phyloP scores from a whole-genome alignment of 2,888 invertebrate genomes.

The Agrenia bidenticulata region DNA sequence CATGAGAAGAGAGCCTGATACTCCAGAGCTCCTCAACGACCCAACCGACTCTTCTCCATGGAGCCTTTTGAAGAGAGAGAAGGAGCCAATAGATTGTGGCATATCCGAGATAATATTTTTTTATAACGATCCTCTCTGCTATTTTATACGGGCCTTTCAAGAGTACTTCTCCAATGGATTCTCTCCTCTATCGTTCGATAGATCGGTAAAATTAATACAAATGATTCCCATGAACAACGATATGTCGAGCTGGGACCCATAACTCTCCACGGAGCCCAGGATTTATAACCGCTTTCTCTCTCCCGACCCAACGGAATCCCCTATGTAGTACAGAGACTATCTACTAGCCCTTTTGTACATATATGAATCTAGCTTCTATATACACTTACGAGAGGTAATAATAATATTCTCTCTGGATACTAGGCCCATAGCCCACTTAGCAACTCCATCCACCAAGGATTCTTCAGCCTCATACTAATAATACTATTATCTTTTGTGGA shows the following conservation, averaged over 20 bases:
- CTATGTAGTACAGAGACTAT: too few species aligned
- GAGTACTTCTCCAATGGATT: conserved; percentile 38
- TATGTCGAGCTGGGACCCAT: conserved; percentile 48
- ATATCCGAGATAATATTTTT: conserved; percentile 50
- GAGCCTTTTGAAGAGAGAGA: background rate
- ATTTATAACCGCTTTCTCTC: conserved; percentile 45
- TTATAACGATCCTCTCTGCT: conserved; percentile 43
- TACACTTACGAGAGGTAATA: background rate
- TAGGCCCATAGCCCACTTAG: conserved; percentile 13
- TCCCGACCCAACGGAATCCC: too few species aligned
- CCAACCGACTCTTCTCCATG: conserved; percentile 9
- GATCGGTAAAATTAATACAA: conserved; percentile 53
- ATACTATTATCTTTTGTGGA: background rate
- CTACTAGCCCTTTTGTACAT: too few species aligned
- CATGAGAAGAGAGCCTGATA: background rate
- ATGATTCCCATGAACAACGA: conserved; percentile 52
- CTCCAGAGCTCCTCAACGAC: too few species aligned
- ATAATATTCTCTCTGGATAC: background rate
- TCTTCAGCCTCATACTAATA: background rate
- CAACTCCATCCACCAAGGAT: conserved; percentile 28
- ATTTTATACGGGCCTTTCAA: conserved; percentile 27
- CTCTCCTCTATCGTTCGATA: conserved; percentile 42
- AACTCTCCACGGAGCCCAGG: conserved; percentile 45
- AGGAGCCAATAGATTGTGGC: conserved; percentile 45
- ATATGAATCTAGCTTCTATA: too few species aligned